These are phyloP conservation scores for Amorpha juglandis DNA, from an alignment of 2,888 invertebrate genomes.

Conservation along the genomic window DNA sequence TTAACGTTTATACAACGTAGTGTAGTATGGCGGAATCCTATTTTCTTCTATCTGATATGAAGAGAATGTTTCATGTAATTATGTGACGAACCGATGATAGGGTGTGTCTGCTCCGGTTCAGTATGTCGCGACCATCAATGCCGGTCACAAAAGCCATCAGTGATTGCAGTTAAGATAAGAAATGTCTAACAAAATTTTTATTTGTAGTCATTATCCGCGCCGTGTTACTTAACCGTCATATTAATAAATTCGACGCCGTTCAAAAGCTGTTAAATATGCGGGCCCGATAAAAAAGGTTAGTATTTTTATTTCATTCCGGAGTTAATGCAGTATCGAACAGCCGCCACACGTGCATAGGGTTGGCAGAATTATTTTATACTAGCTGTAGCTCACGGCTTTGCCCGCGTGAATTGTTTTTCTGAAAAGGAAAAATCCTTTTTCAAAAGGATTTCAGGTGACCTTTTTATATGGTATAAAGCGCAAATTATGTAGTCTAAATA, in stretches of 20 bases:
- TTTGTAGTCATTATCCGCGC: slow-evolving; percentile 12
- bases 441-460: no score
- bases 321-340: slow-evolving; percentile 20
- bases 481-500: no score
- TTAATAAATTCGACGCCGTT: slow-evolving; percentile 22
- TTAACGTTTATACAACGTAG: no score
- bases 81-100: no score
- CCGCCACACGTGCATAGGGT: neutral
- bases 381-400: no score
- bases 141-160: neutral
- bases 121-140: neutral
- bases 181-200: slow-evolving; percentile 15
- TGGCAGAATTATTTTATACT: neutral
- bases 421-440: no score
- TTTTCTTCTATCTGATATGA: no score
- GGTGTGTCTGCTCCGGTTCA: no score
- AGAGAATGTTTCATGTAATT: no score
- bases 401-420: no score
- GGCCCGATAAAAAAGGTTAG: slow-evolving; percentile 14
- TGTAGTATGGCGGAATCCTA: no score
- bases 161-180: slow-evolving; percentile 13
- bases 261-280: slow-evolving; percentile 22
- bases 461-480: no score
- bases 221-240: slow-evolving; percentile 14
- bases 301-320: slow-evolving; percentile 23